Evolutionary conservation across 2,113 vertebrate species (phyloP).

Genomic region (Nothoprocta perdicaria): DNA sequence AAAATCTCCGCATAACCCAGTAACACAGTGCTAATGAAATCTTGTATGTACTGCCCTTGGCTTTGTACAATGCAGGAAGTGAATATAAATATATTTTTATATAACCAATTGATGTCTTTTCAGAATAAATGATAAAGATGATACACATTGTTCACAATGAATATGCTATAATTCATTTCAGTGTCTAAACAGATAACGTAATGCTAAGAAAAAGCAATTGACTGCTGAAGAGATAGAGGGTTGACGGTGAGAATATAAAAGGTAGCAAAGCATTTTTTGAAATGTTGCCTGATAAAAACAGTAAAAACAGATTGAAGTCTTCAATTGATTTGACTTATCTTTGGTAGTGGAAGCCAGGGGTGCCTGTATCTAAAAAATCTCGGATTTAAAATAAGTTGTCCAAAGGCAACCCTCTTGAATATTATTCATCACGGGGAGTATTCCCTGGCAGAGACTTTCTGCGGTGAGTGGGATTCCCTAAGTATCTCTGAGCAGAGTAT

Average conservation of each 20-base stretch:
- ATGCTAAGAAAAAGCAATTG: conserved; percentile 69
- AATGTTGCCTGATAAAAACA: conserved; percentile 79
- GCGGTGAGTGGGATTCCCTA: conserved; percentile 54
- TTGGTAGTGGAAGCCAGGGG: conserved; percentile 66
- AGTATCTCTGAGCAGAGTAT: conserved; percentile 60
- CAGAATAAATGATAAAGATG: conserved; percentile 73
- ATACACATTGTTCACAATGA: conserved; percentile 75
- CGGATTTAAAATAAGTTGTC: conserved; percentile 77
- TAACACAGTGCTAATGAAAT: conserved; percentile 55
- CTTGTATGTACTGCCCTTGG: conserved; percentile 43
- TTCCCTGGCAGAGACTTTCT: conserved; percentile 63
- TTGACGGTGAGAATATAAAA: conserved; percentile 77
- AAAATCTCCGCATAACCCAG: conserved; percentile 53
- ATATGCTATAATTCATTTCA: conserved; percentile 79
- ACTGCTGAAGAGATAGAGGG: conserved; percentile 69
- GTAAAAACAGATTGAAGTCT: conserved; percentile 77
- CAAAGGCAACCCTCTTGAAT: conserved; percentile 69
- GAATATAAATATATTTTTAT: conserved; percentile 61
- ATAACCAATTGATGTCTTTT: conserved; percentile 65
- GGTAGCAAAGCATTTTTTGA: conserved; percentile 72
- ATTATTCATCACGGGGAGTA: conserved; percentile 68
- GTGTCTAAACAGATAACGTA: conserved; percentile 76
- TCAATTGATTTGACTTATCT: conserved; percentile 80
- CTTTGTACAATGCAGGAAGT: conserved; percentile 52
- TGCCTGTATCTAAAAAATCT: conserved; percentile 74